phyloP scores from a whole-genome alignment of 2,797 vertebrate species.

The Bovichtus variegatus region DNA sequence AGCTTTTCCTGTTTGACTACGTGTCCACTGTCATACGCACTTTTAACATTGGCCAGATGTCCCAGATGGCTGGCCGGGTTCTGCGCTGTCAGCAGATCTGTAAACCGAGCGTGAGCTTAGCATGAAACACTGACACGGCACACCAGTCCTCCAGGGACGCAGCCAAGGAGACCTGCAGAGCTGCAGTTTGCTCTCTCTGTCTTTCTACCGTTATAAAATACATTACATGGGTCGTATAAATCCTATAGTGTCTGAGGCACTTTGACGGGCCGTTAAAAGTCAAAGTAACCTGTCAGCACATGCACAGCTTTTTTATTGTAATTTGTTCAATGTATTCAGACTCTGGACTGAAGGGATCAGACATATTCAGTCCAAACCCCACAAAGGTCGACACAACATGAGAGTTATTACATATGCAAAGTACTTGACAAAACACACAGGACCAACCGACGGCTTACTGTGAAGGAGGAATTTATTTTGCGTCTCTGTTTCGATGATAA shows the following conservation, averaged over 20 bases:
- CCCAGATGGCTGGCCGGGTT: slow-evolving; percentile 47
- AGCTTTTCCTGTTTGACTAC: slow-evolving; percentile 53
- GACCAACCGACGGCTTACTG: slow-evolving; percentile 25
- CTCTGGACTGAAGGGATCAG: background rate
- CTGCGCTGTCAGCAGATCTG: slow-evolving; percentile 74
- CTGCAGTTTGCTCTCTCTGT: slow-evolving; percentile 14
- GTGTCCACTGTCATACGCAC: slow-evolving; percentile 30
- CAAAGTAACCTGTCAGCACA: slow-evolving; percentile 5
- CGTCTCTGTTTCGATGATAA: slow-evolving; percentile 61
- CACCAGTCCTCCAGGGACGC: slow-evolving; percentile 54
- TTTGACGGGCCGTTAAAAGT: background rate
- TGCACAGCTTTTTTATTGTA: background rate
- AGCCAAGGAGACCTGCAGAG: slow-evolving; percentile 55
- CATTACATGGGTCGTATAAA: slow-evolving; percentile 16
- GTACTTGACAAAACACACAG: slow-evolving; percentile 36
- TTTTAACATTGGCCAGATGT: slow-evolving; percentile 64
- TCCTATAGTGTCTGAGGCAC: background rate
- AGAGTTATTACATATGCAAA: background rate
- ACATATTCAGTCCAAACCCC: background rate
- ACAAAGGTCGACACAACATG: background rate
- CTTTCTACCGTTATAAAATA: slow-evolving; percentile 12
- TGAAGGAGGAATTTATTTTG: slow-evolving; percentile 71
- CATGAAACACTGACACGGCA: slow-evolving; percentile 61
- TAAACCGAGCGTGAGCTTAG: slow-evolving; percentile 35
- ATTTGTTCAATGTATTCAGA: background rate